Conservation (phyloP, 2,888 invertebrate genomes). For the Parasteatoda lunata region DNA sequence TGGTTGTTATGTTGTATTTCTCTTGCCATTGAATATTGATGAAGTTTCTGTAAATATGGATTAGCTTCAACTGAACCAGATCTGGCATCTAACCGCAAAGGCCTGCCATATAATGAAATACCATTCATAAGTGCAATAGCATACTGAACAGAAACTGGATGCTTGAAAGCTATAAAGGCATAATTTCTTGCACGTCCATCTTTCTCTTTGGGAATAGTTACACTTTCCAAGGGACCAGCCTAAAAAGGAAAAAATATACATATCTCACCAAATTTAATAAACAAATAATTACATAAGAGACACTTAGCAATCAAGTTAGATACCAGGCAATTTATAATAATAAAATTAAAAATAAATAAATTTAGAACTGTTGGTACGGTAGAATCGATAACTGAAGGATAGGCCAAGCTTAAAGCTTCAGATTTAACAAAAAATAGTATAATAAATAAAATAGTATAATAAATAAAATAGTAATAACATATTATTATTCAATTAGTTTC, state of each 20-base stretch:
- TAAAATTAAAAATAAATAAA: too few species aligned
- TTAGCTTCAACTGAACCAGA: conserved; percentile 51
- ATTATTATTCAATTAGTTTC: too few species aligned
- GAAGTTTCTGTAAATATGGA: conserved; percentile 54
- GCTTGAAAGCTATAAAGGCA: conserved; percentile 86
- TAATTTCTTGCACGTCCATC: conserved; percentile 82
- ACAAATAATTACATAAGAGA: too few species aligned
- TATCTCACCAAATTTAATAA: too few species aligned
- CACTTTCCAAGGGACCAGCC: conserved; percentile 87
- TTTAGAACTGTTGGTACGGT: too few species aligned
- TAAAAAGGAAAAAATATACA: conserved; percentile 73
- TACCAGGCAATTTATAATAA: too few species aligned
- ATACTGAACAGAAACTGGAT: conserved; percentile 84
- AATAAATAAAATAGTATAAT: too few species aligned
- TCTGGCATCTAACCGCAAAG: conserved; percentile 49
- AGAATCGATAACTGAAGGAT: too few species aligned
- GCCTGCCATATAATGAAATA: conserved; percentile 80
- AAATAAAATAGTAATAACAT: too few species aligned
- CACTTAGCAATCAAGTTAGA: too few species aligned
- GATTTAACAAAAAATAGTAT: too few species aligned
- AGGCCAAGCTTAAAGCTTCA: too few species aligned
- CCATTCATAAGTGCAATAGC: conserved; percentile 84
- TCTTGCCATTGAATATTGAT: background rate
- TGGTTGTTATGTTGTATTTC: background rate
- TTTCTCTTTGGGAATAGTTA: conserved; percentile 84